phyloP scores from a whole-genome alignment of 1,140 invertebrate genomes.

The Macrosteles quadrilineatus region DNA sequence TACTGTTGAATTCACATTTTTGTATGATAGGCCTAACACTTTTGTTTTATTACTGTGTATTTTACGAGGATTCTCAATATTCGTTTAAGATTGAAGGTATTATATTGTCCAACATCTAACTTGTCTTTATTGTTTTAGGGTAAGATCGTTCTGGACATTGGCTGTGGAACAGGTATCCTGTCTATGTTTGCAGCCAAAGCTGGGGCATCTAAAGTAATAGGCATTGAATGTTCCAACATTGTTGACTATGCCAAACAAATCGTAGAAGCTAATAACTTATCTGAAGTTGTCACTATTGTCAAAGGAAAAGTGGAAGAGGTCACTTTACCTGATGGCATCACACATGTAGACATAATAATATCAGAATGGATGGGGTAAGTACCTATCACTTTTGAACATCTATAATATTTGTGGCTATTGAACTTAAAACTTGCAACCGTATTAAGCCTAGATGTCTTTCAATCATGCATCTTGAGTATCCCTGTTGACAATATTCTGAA shows the following conservation, averaged over 20 bases:
- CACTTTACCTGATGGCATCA: conserved; percentile 69
- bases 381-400: no score
- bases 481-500: no score
- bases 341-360: conserved; percentile 98
- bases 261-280: conserved; percentile 79
- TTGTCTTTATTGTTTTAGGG: conserved; percentile 48
- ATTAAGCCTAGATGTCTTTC: no score
- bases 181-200: conserved; percentile 99
- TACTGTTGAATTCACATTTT: no score
- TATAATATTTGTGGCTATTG: no score
- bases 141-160: conserved; percentile 95
- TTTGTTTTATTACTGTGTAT: no score
- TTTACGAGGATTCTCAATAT: no score
- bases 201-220: conserved; percentile 92
- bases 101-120: neutral
- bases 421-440: no score
- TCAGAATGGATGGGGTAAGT: conserved; percentile 97
- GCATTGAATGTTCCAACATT: conserved; percentile 96
- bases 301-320: conserved; percentile 86
- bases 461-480: no score
- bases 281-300: conserved; percentile 86
- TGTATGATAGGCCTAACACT: no score
- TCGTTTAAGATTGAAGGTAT: no score
- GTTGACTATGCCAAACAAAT: conserved; percentile 95
- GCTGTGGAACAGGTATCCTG: conserved; percentile 99